Evolutionary conservation across 2,113 vertebrate species (phyloP).

Genomic region (Oncorhynchus gorbuscha): DNA sequence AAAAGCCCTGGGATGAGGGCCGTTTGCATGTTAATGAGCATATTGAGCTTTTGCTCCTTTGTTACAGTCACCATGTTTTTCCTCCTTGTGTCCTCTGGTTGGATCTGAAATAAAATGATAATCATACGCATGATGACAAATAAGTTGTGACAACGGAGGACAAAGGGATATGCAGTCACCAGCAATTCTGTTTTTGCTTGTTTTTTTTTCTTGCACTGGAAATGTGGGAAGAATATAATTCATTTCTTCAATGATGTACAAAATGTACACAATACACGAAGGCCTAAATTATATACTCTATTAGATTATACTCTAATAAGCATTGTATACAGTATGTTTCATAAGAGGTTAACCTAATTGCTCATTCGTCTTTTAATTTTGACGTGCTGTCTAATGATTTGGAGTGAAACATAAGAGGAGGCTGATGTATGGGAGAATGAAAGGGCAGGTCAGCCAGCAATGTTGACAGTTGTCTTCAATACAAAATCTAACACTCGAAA

Average conservation of each 20-base stretch:
- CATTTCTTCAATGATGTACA: background rate
- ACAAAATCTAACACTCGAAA: background rate
- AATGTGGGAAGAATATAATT: background rate
- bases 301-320: background rate
- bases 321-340: background rate
- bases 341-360: background rate
- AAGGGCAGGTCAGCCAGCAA: background rate
- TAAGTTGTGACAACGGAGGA: background rate
- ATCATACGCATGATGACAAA: background rate
- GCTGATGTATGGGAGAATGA: background rate
- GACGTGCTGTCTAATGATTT: background rate
- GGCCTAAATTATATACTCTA: background rate
- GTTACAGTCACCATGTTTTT: constrained; percentile 1
- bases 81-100: background rate
- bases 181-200: background rate
- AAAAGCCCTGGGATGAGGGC: background rate
- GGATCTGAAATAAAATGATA: background rate
- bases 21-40: constrained; percentile 2
- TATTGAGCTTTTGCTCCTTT: background rate
- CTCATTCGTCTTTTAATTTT: background rate
- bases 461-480: background rate
- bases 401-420: background rate
- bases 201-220: background rate
- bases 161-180: background rate
- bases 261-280: background rate